These are phyloP conservation scores for Motacilla alba DNA, from an alignment of 2,113 vertebrate genomes.

Conservation along the genomic window DNA sequence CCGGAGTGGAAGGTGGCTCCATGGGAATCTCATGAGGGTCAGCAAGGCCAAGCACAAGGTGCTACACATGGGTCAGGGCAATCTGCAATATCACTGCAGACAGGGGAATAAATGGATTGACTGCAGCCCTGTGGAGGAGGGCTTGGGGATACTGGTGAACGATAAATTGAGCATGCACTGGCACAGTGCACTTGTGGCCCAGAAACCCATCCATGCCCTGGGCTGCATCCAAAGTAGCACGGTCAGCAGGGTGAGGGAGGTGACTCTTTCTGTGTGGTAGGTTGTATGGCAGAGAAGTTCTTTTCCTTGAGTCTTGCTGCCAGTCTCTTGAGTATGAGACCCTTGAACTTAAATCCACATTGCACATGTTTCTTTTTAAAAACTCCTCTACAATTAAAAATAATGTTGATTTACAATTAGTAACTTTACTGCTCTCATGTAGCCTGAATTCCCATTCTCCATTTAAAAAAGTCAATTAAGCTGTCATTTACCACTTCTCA, in stretches of 20 bases:
- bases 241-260: not conserved
- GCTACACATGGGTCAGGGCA: rapidly evolving
- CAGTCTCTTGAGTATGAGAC: not conserved
- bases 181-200: not conserved
- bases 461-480: conserved; percentile 53
- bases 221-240: rapidly evolving
- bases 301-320: not conserved
- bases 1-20: not conserved
- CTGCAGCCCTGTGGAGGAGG: not conserved
- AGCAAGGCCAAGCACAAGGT: not conserved
- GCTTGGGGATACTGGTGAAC: not conserved
- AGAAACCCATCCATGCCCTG: not conserved
- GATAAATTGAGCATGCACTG: not conserved
- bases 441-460: conserved; percentile 51
- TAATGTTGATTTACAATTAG: conserved; percentile 47
- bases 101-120: not conserved
- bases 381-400: not conserved
- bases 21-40: rapidly evolving
- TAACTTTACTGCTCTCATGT: conserved; percentile 8
- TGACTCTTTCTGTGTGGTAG: not conserved
- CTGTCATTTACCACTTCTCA: conserved; percentile 53
- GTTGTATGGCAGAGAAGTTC: not conserved
- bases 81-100: rapidly evolving
- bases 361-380: not conserved
- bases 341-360: not conserved